Conservation (phyloP, 2,888 invertebrate species). For the Saturnia pavonia region DNA sequence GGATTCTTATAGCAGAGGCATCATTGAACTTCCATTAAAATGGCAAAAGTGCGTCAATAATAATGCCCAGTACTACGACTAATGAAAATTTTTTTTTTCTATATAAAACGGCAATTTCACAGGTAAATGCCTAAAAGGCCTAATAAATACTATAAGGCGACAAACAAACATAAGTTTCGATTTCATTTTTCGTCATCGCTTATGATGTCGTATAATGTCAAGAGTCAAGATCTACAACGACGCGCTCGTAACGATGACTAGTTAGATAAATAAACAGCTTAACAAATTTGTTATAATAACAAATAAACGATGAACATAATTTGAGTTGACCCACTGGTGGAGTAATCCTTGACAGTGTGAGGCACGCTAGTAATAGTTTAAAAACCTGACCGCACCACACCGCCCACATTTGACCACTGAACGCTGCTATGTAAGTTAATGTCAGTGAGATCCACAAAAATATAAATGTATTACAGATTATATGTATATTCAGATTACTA, state of each 20-base stretch:
- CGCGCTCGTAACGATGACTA: neutral
- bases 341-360: constrained; percentile 35
- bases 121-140: too few relatives aligned
- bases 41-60: too few relatives aligned
- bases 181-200: neutral
- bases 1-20: too few relatives aligned
- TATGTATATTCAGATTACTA: too few relatives aligned
- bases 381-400: constrained; percentile 51
- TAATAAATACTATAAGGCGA: too few relatives aligned
- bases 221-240: neutral
- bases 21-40: too few relatives aligned
- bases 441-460: constrained; percentile 20
- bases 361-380: constrained; percentile 50
- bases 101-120: too few relatives aligned
- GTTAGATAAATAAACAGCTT: neutral
- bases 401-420: constrained; percentile 48
- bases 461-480: neutral
- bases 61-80: too few relatives aligned
- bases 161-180: constrained; percentile 1
- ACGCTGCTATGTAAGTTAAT: constrained; percentile 40
- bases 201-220: neutral
- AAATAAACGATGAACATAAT: neutral
- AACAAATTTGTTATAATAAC: neutral
- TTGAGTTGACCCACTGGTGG: constrained; percentile 45
- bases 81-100: too few relatives aligned